Base-by-base conservation (phyloP, 2,888 invertebrate genomes). In the Lasioglossum zephyrum region DNA sequence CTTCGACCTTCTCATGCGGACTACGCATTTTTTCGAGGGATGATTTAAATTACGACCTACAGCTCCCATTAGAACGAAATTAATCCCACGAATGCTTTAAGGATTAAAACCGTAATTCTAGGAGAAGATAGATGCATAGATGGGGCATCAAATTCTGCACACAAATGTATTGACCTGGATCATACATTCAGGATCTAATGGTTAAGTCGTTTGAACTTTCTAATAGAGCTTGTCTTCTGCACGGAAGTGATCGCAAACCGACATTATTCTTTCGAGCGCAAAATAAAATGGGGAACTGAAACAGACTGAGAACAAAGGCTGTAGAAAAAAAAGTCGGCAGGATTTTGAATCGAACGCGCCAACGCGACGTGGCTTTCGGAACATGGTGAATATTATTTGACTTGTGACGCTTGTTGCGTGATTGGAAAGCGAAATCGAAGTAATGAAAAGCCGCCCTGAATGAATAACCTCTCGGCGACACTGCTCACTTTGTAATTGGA, bases 371-470 rank as follows among this genome's bases (percentile, higher is more conserved):
- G 53, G 44, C 47, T 49, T 49, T 0, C 47, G 63, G 85, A 80
- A 75, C 66, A 60, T 72, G 79, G 82, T 49, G 82, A 78, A 87
- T 87, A 78, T 82, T 87, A 82, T 82, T 85, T 83, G 16, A 78
- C 63, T 73, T 53, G 73, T 31, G 36, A 47, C 72, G 70, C 9
- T 36, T 36, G 80, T 26, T 73, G 47, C 49, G 44, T 47, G 41
- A 80, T 80, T 80, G 72, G 77, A 81, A 81, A n/a, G 2, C 63
- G 66, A 41, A 47, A 53, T 74, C 49, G 75, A 69, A 82, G 82
- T 81, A 84, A 86, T 82, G 81, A 66, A 88, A 80, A 81, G 79
- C 72, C 47, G 77, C 0, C 36, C 60, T 70, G 72, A 85, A 85
- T 79, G 88, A 83, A 84, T 88, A 81, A 53, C 57, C 77, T 70